Evolutionary conservation across 2,113 vertebrate genomes (phyloP), one percentile per base, ranked within the genome.

Genomic region (Sitta europaea): DNA sequence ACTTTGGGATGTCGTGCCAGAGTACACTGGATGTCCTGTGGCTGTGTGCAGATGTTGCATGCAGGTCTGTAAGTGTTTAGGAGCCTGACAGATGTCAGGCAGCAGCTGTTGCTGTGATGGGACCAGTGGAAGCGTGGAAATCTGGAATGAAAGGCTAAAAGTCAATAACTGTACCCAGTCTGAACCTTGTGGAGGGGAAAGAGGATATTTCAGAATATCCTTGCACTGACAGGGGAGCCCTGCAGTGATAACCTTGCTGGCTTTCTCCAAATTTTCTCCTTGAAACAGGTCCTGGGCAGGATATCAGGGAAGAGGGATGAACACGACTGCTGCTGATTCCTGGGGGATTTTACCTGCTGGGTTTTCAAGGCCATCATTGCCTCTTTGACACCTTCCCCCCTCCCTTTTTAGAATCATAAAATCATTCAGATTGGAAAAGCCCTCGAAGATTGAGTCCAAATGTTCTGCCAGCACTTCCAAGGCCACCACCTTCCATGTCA

Each of bases 141-240:
- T 54, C 25, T 31, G 22, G 28, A 72, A n/a, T 18, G 38, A 57
- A 85, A 78, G 5, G 22, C 20, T 28, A 4, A 20, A 77, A 79
- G 22, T 51, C 33, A 23, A 17, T 42, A 42, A 25, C 11, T 86
- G 21, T 24, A 45, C 10, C 18, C 33, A 10, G 11, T 25, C 10
- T 67, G 43, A 76, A 35, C 27, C 19, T 47, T 29, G 8, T 40
- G 24, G 31, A 82, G 29, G 23, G 35, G 22, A 67, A 78, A 62
- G 19, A 79, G 43, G 35, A 27, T 5, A 8, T 33, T 50, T 70
- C 43, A 75, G 27, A 43, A 68, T 50, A 51, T 77, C 21, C 33
- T 61, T 1, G 0, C 33, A 24, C n/a, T 0, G 2, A 4, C 4
- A 35, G 22, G 24, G 33, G 43, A 72, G 14, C 10, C 35, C 27